Evolutionary conservation across 2,797 vertebrate species (phyloP).

Genomic region (Lutra lutra): DNA sequence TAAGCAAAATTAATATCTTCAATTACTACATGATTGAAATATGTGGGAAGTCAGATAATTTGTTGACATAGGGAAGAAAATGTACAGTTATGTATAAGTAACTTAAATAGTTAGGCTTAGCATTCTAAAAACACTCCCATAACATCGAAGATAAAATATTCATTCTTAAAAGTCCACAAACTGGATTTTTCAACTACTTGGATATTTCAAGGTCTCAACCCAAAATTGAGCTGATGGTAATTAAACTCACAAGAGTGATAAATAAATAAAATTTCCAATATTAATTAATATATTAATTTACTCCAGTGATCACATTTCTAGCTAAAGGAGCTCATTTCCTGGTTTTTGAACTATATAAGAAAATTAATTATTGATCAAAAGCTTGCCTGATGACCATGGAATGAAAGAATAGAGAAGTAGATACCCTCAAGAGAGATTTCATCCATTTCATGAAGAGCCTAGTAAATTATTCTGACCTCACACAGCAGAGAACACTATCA

Average conservation of each 20-base stretch:
- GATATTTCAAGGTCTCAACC: neutral
- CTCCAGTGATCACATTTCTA: slow-evolving; percentile 23
- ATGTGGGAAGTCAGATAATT: neutral
- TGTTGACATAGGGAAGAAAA: neutral
- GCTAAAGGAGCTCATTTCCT: neutral
- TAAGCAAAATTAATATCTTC: neutral
- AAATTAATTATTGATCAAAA: slow-evolving; percentile 73
- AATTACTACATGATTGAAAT: neutral
- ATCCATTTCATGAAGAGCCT: slow-evolving; percentile 27
- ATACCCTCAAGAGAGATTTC: neutral
- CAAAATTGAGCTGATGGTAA: slow-evolving; percentile 11
- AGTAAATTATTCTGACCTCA: slow-evolving; percentile 56
- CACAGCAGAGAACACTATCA: neutral
- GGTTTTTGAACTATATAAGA: slow-evolving; percentile 39
- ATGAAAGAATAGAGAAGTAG: slow-evolving; percentile 45
- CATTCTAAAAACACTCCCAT: neutral
- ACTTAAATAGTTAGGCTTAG: neutral
- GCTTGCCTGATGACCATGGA: slow-evolving; percentile 61
- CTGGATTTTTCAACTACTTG: neutral
- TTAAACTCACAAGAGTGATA: slow-evolving; percentile 51
- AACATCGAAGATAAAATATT: slow-evolving; percentile 13
- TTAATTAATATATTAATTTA: slow-evolving; percentile 52
- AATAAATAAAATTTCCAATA: slow-evolving; percentile 59
- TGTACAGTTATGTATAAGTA: neutral
- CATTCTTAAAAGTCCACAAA: slow-evolving; percentile 15